A percentile compares a stretch with the other conserved stretches of the same genome.
phyloP scores from a whole-genome alignment of 2,888 invertebrate species.

The Linnaemya vulpina region DNA sequence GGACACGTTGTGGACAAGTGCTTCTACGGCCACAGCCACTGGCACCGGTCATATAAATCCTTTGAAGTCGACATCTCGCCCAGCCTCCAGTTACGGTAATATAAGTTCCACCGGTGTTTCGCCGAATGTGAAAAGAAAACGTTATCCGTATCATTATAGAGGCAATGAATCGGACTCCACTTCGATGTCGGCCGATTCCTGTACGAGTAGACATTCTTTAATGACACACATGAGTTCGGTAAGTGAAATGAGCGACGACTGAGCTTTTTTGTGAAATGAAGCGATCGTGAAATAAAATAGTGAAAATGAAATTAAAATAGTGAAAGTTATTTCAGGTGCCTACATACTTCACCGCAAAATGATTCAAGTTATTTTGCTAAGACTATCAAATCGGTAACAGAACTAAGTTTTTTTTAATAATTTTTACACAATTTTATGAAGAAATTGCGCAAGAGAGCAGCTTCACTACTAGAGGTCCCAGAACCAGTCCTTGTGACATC shows the following conservation, averaged over 20 bases:
- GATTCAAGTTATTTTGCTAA: no score
- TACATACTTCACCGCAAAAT: no score
- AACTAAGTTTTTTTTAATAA: no score
- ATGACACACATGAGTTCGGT: conserved; percentile 84
- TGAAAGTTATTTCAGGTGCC: no score
- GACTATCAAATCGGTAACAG: no score
- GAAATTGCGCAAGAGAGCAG: no score
- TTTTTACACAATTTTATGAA: no score
- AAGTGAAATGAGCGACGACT: conserved; percentile 71
- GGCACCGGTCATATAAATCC: conserved; percentile 83
- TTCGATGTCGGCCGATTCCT: conserved; percentile 88
- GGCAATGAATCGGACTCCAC: conserved; percentile 84
- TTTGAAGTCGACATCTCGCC: conserved; percentile 80
- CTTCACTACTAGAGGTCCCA: no score
- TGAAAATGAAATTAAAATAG: no score
- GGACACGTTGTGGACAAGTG: conserved; percentile 73
- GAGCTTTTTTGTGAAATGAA: no score
- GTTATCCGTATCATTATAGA: conserved; percentile 78
- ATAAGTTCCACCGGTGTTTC: conserved; percentile 80
- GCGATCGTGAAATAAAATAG: no score
- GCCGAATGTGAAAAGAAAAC: conserved; percentile 81
- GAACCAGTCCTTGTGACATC: no score
- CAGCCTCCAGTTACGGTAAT: conserved; percentile 80
- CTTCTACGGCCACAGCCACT: conserved; percentile 70
- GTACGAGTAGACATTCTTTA: conserved; percentile 85